Base-by-base conservation (phyloP, 2,888 invertebrate species). In the Hanleya hanleyi region DNA sequence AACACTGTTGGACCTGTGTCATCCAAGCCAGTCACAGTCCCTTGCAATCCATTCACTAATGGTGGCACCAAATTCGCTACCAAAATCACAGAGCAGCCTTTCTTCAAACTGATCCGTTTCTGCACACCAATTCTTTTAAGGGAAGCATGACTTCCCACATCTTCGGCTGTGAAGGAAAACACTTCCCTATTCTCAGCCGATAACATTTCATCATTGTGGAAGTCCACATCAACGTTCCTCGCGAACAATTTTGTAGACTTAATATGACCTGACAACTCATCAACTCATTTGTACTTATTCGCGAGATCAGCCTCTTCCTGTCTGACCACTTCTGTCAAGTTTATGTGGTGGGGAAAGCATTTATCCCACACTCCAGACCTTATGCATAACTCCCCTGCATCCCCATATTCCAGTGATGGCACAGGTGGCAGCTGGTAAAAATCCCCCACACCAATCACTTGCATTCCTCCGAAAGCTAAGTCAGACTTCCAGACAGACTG, bases 41-140 rank as follows among this genome's bases (percentile, higher is more conserved):
- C 64, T 26, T n/a, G 18, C 4, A 41, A n/a, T 9, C 69, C 70
- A 70, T 70, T 70, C 37, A 70, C 49, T 32, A 64, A 64, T 6
- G 9, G 12, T 18, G 38, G 18, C 18, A 26, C 32, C 26, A 70
- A 33, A 26, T 70, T 70, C 18, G 29, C 22, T n/a, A 70, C 12
- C 26, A 70, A 26, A 26, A 70, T 35, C 5, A 70, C 64, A 5
- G 41, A 35, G 22, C 47, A 38, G 9, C 49, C 64, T 6, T 47
- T 7, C 32, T 47, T 64, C 32, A 62, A 18, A 6, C 35, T 47
- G 4, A 64, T 32, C 18, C 36, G 7, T 22, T 50, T 64, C 26
- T 18, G 70, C 5, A 32, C 47, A 18, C 15, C 29, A 4, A 51
- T 33, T 69, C 38, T 57, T 22, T 69, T 51, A 4, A 70, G n/a